These are phyloP conservation scores for Chaunax sp. DNA, from an alignment of 2,797 vertebrate species.

Conservation along the genomic window DNA sequence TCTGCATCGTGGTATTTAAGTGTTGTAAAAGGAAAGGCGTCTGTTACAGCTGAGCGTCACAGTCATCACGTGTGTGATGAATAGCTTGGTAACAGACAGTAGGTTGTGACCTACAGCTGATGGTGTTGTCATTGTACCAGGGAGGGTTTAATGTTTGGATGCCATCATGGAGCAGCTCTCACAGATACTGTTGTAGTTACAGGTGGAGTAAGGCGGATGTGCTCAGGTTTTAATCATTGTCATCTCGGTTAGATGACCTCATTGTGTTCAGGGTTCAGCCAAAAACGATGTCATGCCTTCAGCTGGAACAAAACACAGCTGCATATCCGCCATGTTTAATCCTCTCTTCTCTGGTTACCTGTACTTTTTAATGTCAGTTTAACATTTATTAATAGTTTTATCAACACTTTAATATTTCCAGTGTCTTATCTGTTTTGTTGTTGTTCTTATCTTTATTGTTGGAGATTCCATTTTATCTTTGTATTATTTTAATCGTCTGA, in stretches of 20 bases:
- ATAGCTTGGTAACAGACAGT: constrained; percentile 3
- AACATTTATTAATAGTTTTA: no score
- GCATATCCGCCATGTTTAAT: background rate
- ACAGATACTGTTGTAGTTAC: constrained; percentile 8
- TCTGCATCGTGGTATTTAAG: background rate
- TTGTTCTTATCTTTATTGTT: background rate
- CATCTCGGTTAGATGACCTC: background rate
- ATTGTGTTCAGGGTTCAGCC: no score
- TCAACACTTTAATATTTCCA: no score
- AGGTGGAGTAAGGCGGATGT: background rate
- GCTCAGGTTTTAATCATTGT: background rate
- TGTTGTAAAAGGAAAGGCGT: background rate
- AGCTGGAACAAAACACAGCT: background rate
- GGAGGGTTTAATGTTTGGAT: background rate
- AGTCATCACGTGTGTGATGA: constrained; percentile 10
- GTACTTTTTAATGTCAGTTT: no score
- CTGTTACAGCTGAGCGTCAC: background rate
- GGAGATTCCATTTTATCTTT: background rate
- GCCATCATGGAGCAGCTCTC: background rate
- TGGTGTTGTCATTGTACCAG: background rate
- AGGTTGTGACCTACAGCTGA: background rate
- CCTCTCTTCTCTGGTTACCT: background rate
- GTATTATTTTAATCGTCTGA: no score
- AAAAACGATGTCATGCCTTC: no score
- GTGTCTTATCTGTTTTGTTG: no score